These are phyloP conservation scores for Drosophila ezoana DNA, from an alignment of 2,888 invertebrate species.

Conservation along the genomic window DNA sequence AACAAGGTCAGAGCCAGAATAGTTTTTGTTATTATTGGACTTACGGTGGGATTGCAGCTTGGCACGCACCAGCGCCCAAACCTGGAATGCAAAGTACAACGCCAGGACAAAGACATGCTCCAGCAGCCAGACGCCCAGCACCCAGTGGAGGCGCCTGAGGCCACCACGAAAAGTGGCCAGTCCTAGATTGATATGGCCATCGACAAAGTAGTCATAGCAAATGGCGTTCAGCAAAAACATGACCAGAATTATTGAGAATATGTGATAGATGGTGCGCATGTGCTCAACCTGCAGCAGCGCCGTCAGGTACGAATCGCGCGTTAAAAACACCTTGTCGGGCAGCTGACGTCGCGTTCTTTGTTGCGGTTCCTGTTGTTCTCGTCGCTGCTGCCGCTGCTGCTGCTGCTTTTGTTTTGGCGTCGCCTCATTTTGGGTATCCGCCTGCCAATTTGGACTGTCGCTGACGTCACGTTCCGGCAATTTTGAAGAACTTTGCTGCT, in stretches of 20 bases:
- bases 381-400: slow-evolving; percentile 25
- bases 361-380: slow-evolving; percentile 15
- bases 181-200: slow-evolving; percentile 85
- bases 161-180: slow-evolving; percentile 87
- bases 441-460: slow-evolving; percentile 50
- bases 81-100: slow-evolving; percentile 84
- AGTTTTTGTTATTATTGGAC: slow-evolving; percentile 16
- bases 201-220: slow-evolving; percentile 89
- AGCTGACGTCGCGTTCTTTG: slow-evolving; percentile 69
- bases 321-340: slow-evolving; percentile 89
- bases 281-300: slow-evolving; percentile 91
- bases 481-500: slow-evolving; percentile 10
- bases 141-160: slow-evolving; percentile 87
- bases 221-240: slow-evolving; percentile 90
- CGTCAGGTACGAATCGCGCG: slow-evolving; percentile 92
- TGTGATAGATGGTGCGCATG: slow-evolving; percentile 93
- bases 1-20: not conserved
- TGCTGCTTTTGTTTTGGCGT: slow-evolving; percentile 20
- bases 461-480: slow-evolving; percentile 49
- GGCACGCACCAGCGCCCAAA: slow-evolving; percentile 85
- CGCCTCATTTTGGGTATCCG: slow-evolving; percentile 39
- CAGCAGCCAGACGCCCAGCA: slow-evolving; percentile 86
- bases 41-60: slow-evolving; percentile 70
- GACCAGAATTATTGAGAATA: slow-evolving; percentile 92
- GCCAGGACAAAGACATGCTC: slow-evolving; percentile 85